Evolutionary conservation across 2,888 invertebrate species (phyloP).

Genomic region (Nephrocerus scutellatus): DNA sequence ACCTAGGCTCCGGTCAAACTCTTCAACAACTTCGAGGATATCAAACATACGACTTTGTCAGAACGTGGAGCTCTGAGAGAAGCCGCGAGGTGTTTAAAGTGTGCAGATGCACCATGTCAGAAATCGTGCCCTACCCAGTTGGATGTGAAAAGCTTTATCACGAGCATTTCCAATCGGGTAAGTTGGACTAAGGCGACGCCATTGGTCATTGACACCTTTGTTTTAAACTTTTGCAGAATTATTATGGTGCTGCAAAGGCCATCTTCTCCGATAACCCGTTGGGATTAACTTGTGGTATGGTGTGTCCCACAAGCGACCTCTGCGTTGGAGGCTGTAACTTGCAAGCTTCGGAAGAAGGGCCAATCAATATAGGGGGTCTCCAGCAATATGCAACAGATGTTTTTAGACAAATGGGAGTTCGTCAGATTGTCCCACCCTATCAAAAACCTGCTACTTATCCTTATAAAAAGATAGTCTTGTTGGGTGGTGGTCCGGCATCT

Average conservation of each 20-base stretch:
- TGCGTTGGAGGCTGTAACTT: conserved; percentile 98
- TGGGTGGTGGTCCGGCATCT: conserved; percentile 96
- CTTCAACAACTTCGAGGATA: conserved; percentile 88
- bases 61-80: conserved; percentile 90
- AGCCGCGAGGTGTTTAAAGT: conserved; percentile 82
- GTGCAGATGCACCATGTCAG: conserved; percentile 95
- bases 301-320: conserved; percentile 96
- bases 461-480: conserved; percentile 64
- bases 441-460: conserved; percentile 49
- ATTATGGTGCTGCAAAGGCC: conserved; percentile 93
- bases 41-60: conserved; percentile 94
- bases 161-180: conserved; percentile 90
- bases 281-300: conserved; percentile 95
- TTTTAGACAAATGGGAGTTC: conserved; percentile 90
- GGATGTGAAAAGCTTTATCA: conserved; percentile 94
- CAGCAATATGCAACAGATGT: conserved; percentile 97
- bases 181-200: too few relatives aligned
- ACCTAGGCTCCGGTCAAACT: conserved; percentile 60
- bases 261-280: conserved; percentile 97
- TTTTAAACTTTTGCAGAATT: too few relatives aligned
- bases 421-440: conserved; percentile 74
- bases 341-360: conserved; percentile 91
- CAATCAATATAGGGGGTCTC: conserved; percentile 96
- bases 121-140: conserved; percentile 98
- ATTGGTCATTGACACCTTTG: too few relatives aligned